A percentile compares a stretch with the other conserved stretches of the same genome.
Evolutionary conservation across 53 echinoderm and acorn worm genomes (phyloP).

Genomic region (Crossaster papposus): DNA sequence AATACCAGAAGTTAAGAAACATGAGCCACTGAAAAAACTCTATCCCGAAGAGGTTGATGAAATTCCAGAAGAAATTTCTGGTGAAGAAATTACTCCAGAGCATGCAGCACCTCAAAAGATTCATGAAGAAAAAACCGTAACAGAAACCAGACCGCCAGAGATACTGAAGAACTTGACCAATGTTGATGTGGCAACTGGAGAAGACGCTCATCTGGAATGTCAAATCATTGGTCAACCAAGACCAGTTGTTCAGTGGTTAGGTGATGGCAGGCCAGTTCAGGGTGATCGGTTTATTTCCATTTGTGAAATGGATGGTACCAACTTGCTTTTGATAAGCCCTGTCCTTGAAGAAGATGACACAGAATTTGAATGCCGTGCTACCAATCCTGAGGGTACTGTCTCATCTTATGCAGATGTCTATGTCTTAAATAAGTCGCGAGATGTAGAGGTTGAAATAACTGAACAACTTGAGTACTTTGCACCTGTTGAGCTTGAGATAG

Average conservation of each 20-base stretch:
- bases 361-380: conserved; percentile 89
- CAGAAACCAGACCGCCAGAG: conserved; percentile 61
- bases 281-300: conserved; percentile 75
- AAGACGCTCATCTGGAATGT: conserved; percentile 74
- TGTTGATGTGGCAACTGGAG: conserved; percentile 73
- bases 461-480: conserved; percentile 64
- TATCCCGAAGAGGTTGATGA: conserved; percentile 50
- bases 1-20: conserved; percentile 12
- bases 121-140: conserved; percentile 21
- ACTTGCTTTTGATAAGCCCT: conserved; percentile 79
- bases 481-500: conserved; percentile 59
- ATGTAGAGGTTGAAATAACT: conserved; percentile 49
- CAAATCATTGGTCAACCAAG: conserved; percentile 79
- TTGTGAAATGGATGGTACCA: conserved; percentile 80
- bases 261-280: conserved; percentile 74
- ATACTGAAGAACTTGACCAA: conserved; percentile 72
- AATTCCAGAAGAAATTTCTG: conserved; percentile 39
- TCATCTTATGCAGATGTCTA: conserved; percentile 86
- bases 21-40: conserved; percentile 35
- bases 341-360: conserved; percentile 84
- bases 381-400: conserved; percentile 85
- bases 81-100: conserved; percentile 1
- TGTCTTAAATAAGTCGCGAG: conserved; percentile 68
- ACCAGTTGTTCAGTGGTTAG: conserved; percentile 77
- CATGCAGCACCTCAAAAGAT: conserved; percentile 28